These are phyloP conservation scores for Phylloscopus trochilus DNA, from an alignment of 2,113 vertebrate species.

Conservation along the genomic window DNA sequence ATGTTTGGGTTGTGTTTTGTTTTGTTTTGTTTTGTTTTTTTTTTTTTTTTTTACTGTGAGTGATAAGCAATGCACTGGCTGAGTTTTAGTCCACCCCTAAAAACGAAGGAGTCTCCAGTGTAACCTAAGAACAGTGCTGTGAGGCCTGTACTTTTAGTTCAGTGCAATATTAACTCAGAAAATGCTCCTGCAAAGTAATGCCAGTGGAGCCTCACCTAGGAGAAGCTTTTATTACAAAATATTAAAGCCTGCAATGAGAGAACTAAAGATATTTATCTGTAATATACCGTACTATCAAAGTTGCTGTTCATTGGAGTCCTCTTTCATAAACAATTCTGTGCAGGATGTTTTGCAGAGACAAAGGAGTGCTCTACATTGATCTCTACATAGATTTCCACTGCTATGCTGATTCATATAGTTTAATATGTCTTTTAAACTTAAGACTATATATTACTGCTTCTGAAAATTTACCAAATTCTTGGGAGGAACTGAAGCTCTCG, in stretches of 20 bases:
- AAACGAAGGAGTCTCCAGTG: background rate
- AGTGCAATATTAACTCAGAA: background rate
- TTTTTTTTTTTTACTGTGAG: background rate
- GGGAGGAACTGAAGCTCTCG: background rate
- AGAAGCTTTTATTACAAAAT: background rate
- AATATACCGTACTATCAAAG: background rate
- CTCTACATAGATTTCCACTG: background rate
- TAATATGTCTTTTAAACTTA: background rate
- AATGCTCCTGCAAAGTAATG: background rate
- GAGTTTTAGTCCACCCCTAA: background rate
- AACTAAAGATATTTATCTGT: background rate
- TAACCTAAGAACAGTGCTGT: background rate
- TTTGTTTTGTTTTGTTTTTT: no score
- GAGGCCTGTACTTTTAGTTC: background rate
- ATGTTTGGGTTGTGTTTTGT: background rate
- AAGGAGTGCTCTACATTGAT: background rate
- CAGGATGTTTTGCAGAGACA: background rate
- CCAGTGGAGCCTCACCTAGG: background rate
- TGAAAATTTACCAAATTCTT: background rate
- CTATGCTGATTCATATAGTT: background rate
- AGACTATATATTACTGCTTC: background rate
- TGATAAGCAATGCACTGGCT: background rate
- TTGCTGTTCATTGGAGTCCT: background rate
- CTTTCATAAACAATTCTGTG: background rate
- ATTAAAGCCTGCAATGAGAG: background rate